phyloP scores from a whole-genome alignment of 2,888 invertebrate genomes.

The Philopedon plagiatum region DNA sequence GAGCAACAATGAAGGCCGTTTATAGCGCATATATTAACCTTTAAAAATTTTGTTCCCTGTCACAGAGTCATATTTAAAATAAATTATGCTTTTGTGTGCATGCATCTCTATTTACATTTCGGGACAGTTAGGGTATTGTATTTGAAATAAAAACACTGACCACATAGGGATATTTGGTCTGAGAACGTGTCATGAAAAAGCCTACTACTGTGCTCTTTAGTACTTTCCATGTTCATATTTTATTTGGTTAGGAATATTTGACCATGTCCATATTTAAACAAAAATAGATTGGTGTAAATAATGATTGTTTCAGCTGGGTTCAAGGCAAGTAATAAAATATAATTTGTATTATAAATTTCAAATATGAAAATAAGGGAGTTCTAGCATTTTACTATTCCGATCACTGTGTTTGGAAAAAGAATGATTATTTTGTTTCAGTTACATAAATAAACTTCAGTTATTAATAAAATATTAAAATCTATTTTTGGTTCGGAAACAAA shows the following conservation, averaged over 20 bases:
- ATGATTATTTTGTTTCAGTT: no score
- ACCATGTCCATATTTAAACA: not conserved
- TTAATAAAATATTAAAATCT: no score
- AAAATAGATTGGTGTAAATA: not conserved
- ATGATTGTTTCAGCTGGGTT: not conserved
- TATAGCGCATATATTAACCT: constrained; percentile 35
- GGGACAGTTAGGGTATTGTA: constrained; percentile 19
- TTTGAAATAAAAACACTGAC: constrained; percentile 31
- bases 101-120: constrained; percentile 27
- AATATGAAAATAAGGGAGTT: no score
- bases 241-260: constrained; percentile 13
- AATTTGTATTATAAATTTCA: no score
- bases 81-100: constrained; percentile 34
- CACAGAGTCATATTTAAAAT: constrained; percentile 39
- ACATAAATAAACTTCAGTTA: no score
- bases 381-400: no score
- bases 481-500: no score
- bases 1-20: constrained; percentile 25
- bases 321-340: no score
- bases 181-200: constrained; percentile 2
- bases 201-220: constrained; percentile 28
- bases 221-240: constrained; percentile 21
- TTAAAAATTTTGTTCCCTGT: constrained; percentile 33
- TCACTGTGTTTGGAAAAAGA: no score
- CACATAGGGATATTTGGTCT: constrained; percentile 28